phyloP scores from a whole-genome alignment of 2,113 vertebrate species.

The Prochilodus magdalenae region DNA sequence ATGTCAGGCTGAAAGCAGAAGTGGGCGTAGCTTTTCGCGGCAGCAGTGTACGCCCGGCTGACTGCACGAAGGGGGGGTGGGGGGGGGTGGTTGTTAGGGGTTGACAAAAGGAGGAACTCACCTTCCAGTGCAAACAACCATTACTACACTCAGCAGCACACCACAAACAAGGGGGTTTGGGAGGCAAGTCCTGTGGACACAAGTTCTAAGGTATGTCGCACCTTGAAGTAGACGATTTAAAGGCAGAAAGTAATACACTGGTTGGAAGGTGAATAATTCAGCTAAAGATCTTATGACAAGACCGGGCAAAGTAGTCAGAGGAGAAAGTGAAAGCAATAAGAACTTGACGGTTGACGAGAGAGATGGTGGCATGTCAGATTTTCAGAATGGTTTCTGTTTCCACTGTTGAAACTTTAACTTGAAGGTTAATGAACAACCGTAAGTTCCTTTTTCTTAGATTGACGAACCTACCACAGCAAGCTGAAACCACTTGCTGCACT shows the following conservation, averaged over 20 bases:
- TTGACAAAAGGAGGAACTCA: slow-evolving; percentile 46
- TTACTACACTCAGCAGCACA: slow-evolving; percentile 21
- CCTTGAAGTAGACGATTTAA: neutral
- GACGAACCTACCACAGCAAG: slow-evolving; percentile 22
- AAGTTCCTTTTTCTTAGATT: neutral
- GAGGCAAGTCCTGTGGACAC: slow-evolving; percentile 31
- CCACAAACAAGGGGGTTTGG: slow-evolving; percentile 24
- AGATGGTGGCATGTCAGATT: slow-evolving; percentile 33
- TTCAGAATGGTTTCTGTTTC: slow-evolving; percentile 1
- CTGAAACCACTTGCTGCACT: neutral
- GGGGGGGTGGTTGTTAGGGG: no score
- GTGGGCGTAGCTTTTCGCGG: slow-evolving; percentile 31
- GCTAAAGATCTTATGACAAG: neutral
- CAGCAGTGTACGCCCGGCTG: neutral
- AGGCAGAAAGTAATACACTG: neutral
- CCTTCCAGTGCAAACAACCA: slow-evolving; percentile 48
- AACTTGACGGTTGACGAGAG: slow-evolving; percentile 24
- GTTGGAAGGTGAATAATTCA: neutral
- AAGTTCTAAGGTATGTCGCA: slow-evolving; percentile 26
- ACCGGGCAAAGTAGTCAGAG: neutral
- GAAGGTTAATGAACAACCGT: slow-evolving; percentile 42
- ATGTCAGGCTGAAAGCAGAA: slow-evolving; percentile 45
- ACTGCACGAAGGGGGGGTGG: neutral
- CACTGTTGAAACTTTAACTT: slow-evolving; percentile 35
- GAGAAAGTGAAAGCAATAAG: slow-evolving; percentile 41